Conservation (phyloP, 2,888 invertebrate species). For the Eristalinus aeneus region DNA sequence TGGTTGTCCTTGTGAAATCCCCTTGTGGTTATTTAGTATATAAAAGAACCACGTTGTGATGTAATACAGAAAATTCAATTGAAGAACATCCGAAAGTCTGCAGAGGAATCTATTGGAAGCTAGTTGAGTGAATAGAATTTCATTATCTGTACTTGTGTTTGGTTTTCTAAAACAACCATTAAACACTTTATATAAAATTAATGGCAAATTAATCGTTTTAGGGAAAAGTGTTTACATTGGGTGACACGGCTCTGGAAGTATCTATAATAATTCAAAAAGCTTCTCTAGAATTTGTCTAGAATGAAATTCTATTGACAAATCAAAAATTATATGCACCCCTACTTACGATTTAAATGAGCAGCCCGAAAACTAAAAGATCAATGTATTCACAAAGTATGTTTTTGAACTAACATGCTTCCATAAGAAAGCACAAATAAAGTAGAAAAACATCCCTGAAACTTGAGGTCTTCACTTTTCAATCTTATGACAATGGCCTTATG, state of each 20-base stretch:
- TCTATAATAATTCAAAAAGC: no score
- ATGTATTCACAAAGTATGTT: neutral
- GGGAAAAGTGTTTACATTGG: no score
- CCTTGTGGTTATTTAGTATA: neutral
- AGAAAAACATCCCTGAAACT: slow-evolving; percentile 13
- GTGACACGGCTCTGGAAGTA: no score
- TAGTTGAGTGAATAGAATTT: slow-evolving; percentile 31
- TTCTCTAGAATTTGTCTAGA: neutral
- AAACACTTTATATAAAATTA: neutral
- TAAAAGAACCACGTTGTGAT: no score
- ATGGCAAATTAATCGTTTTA: neutral
- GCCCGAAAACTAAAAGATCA: neutral
- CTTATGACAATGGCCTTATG: slow-evolving; percentile 29
- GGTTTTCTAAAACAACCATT: neutral
- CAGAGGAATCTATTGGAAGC: neutral
- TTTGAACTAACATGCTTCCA: slow-evolving; percentile 5
- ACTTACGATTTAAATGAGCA: no score
- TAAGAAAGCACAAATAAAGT: neutral
- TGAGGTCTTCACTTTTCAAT: slow-evolving; percentile 9
- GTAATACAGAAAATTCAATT: neutral
- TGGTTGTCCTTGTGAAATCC: neutral
- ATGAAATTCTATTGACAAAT: no score
- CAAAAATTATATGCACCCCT: no score
- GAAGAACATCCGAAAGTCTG: neutral
- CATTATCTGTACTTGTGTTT: neutral